A percentile compares a stretch with the other conserved stretches of the same genome.
These are phyloP conservation scores for Epistrophella euchroma DNA, from an alignment of 2,888 invertebrate species.

Conservation along the genomic window DNA sequence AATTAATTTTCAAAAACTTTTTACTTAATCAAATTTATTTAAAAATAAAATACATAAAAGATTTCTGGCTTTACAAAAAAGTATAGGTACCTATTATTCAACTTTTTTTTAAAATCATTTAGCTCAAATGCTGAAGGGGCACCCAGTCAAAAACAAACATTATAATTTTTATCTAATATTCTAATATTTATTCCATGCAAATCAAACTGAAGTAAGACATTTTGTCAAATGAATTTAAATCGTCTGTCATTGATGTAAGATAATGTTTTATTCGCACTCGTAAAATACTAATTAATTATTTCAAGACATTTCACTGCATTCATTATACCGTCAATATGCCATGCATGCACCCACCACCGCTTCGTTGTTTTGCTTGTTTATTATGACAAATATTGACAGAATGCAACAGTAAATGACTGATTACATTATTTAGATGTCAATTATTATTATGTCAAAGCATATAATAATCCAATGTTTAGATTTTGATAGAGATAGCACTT, in stretches of 20 bases:
- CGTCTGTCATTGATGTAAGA: constrained; percentile 40
- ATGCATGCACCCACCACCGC: too few relatives aligned
- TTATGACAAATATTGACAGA: constrained; percentile 24
- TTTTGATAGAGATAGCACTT: not conserved
- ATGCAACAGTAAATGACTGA: constrained; percentile 16
- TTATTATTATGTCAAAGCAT: constrained; percentile 16
- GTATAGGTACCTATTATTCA: too few relatives aligned
- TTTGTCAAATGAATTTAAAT: constrained; percentile 36
- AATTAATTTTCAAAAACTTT: too few relatives aligned
- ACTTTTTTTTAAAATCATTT: too few relatives aligned
- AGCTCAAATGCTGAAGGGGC: too few relatives aligned
- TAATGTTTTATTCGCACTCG: constrained; percentile 21
- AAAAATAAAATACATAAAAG: too few relatives aligned
- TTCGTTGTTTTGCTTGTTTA: not conserved
- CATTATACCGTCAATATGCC: not conserved
- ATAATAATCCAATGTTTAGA: constrained; percentile 1
- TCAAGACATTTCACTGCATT: constrained; percentile 1
- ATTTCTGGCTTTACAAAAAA: too few relatives aligned
- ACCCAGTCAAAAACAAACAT: too few relatives aligned
- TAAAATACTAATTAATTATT: constrained; percentile 49
- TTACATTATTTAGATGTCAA: constrained; percentile 38
- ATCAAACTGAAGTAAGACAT: not conserved
- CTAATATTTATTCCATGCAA: not conserved
- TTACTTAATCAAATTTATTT: too few relatives aligned
- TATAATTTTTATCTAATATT: not conserved